These are phyloP conservation scores for Drosophila meridionalis DNA, from an alignment of 2,888 invertebrate species.

Conservation along the genomic window DNA sequence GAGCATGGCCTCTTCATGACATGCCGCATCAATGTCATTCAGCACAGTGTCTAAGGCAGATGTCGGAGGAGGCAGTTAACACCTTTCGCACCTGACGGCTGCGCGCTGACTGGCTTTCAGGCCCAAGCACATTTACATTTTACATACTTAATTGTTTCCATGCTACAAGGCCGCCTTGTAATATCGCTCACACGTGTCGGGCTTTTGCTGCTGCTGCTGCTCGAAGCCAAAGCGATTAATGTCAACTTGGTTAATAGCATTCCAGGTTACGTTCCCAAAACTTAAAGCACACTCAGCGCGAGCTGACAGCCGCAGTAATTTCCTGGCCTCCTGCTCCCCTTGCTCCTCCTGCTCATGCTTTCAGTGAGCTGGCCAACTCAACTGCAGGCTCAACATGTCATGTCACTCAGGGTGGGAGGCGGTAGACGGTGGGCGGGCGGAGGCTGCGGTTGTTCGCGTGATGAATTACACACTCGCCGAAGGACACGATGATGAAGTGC, in stretches of 20 bases:
- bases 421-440: not conserved
- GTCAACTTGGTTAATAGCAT: constrained; percentile 80
- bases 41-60: constrained; percentile 1
- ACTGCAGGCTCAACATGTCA: constrained; percentile 79
- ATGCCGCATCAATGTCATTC: constrained; percentile 44
- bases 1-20: constrained; percentile 4
- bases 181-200: constrained; percentile 38
- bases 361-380: constrained; percentile 43
- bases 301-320: constrained; percentile 49
- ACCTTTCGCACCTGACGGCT: constrained; percentile 4
- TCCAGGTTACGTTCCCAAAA: constrained; percentile 62
- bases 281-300: constrained; percentile 59
- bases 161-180: constrained; percentile 60
- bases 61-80: constrained; percentile 15
- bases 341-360: not conserved
- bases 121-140: constrained; percentile 61
- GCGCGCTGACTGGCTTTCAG: constrained; percentile 1
- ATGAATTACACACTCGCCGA: constrained; percentile 81
- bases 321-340: constrained; percentile 24
- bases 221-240: constrained; percentile 75
- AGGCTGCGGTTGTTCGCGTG: constrained; percentile 80
- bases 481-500: constrained; percentile 80
- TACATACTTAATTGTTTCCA: constrained; percentile 76
- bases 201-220: not conserved
- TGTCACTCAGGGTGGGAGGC: constrained; percentile 40